These are phyloP conservation scores for Glandiceps talaboti DNA, from an alignment of 53 echinoderm and acorn worm species.

Conservation along the genomic window DNA sequence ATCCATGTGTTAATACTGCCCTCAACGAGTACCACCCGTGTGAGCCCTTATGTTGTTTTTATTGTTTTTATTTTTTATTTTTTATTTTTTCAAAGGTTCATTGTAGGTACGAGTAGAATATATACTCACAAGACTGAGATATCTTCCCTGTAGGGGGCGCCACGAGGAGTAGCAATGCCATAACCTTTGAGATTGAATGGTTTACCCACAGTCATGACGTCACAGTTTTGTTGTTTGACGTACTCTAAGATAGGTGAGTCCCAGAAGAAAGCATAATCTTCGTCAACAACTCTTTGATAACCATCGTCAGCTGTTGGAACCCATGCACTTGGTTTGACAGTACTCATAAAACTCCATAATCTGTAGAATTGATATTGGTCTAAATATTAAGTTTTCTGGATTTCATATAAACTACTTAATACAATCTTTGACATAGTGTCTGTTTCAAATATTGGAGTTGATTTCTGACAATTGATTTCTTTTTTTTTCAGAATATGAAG, in stretches of 20 bases:
- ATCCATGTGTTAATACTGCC: too few relatives aligned
- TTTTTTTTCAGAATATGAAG: too few relatives aligned
- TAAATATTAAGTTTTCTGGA: too few relatives aligned
- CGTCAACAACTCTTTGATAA: constrained; percentile 52
- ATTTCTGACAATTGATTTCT: too few relatives aligned
- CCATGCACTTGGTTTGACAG: constrained; percentile 29
- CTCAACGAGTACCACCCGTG: too few relatives aligned
- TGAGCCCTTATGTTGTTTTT: too few relatives aligned
- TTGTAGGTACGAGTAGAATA: too few relatives aligned
- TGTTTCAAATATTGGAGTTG: too few relatives aligned
- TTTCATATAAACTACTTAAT: too few relatives aligned
- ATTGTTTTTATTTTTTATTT: too few relatives aligned
- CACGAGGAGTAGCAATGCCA: constrained; percentile 87
- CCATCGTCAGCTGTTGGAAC: constrained; percentile 63
- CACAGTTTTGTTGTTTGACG: constrained; percentile 88
- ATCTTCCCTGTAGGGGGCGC: constrained; percentile 65
- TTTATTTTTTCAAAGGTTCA: too few relatives aligned
- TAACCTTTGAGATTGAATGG: constrained; percentile 97
- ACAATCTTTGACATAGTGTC: too few relatives aligned
- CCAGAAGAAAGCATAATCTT: constrained; percentile 97
- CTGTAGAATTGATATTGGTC: constrained; percentile 7
- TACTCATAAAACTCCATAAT: constrained; percentile 78
- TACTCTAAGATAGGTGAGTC: constrained; percentile 96
- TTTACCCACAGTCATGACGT: constrained; percentile 94
- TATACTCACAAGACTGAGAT: constrained; percentile 92